Evolutionary conservation across 2,888 invertebrate genomes (phyloP), one percentile per base, ranked within the genome.

Genomic region (Drosophila rubida): DNA sequence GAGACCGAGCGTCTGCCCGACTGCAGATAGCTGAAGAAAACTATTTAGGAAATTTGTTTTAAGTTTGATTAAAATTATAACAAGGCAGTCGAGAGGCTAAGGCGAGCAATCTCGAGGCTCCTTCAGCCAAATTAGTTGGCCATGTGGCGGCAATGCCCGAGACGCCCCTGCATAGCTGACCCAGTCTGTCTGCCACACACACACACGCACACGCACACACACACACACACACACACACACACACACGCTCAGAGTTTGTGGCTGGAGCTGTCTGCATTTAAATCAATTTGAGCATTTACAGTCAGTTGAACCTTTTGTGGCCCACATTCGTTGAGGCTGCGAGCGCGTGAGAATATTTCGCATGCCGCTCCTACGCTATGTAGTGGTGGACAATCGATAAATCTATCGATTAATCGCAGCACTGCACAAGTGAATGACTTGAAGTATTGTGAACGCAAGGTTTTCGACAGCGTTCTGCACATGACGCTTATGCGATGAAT

Each of bases 201-300:
- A 51, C 48, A 19, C 1, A 19, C 19, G 3, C 19, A 19, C 19
- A 19, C 1, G 19, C 19, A 19, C 60, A 51, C 11, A 45, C 53
- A 53, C 14, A 45, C 8, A 19, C 45, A 55, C 6, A 48, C 64
- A 51, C 11, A 45, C 57, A 53, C 14, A 41, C 8, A 19, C 41
- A 55, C 6, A 48, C 59, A 46, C 30, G 46, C 67, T 37, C 58
- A 64, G 65, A 64, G 57, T 63, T 69, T 87, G 74, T 70, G 87
- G 85, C 67, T 55, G 25, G 77, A 54, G 72, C 30, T 61, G 75
- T 77, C 78, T 82, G 76, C 75, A 87, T 87, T 82, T 81, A 82
- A 79, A 85, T 82, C 86, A 87, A 81, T 82, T 82, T 82, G 87
- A 87, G 86, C 86, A 65, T 85, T 82, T 82, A 71, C 82, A 82